Evolutionary conservation across 2,888 invertebrate genomes (phyloP), one percentile per base, ranked within the genome.

Genomic region (Drosophila lacicola): DNA sequence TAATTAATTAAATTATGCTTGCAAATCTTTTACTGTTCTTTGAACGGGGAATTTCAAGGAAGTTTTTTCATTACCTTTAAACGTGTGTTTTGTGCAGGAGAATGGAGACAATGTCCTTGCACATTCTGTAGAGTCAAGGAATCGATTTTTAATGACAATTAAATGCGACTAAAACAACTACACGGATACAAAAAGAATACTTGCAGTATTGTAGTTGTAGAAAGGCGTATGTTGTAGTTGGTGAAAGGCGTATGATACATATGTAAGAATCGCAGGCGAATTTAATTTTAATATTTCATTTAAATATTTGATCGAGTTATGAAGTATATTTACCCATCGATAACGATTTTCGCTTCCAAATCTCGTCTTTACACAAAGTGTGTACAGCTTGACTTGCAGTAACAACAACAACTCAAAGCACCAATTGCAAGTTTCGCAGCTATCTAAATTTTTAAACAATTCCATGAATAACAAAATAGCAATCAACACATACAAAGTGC

Each of bases 401-500:
- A 41, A 42, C 55, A 61, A 21, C 11, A 57, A 50, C 33, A 10
- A 44, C 42, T 54, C 10, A 50, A 65, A 66, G 17, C 47, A 60
- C 25, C 44, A 51, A 44, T 63, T 57, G 54, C 57, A 64, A 68
- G 57, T 68, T 70, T 66, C 50, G 25, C 33, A 61, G 69, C 72
- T 77, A 78, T 74, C 70, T 87, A 78, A 70, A 82, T 82, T 74
- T 73, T 71, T 78, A 68, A 88, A 62, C 72, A 73, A 75, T 88
- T 88, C 85, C 79, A 88, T 85, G 82, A 82, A 82, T 82, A 82
- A 64, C 75, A 78, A 85, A 88, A 45, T 62, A 75, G 85, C 76
- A 81, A 82, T 88, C 82, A 84, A 45, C 70, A 66, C 82, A 69
- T 53, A 6, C 42, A 53, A 21, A 36, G 46, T 37, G 51, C 57